Evolutionary conservation across 1,140 invertebrate species (phyloP), one percentile per base, ranked within the genome.

Genomic region (Drosophila fuyamai): DNA sequence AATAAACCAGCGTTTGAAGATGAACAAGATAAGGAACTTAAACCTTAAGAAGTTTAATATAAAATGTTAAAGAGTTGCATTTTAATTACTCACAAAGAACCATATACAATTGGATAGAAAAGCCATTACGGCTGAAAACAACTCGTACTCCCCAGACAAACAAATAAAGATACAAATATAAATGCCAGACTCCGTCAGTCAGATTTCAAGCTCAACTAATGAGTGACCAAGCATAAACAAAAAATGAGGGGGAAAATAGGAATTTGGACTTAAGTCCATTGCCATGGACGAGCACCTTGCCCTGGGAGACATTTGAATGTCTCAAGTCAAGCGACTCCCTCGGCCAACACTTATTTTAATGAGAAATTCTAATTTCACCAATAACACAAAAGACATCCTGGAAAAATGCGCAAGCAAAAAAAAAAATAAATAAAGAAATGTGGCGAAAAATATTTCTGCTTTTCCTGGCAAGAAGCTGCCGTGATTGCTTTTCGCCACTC

Each of bases 351-450:
- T 89, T 89, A 89, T 89, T 89, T 89, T 89, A 89, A 89, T 89
- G 85, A 89, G 85, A 89, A 89, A 90, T 89, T 89, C 85, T 85
- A 89, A 89, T 89, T 89, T 89, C 81, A 81, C 85, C 81, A 89
- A 89, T 89, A 68, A 83, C 70, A 86, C 83, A 86, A 86, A 86
- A 79, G 82, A 40, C 54, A 56, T 55, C 60, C 54, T 44, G 57
- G 27, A 67, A 81, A 76, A 85, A 81, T 85, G 68, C 78, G 74
- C 81, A 85, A 68, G 75, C 76, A 73, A 55, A 66, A 43, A 50
- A 38, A 56, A 27, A 67, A 29, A 40, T 47, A 51, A 40, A 56
- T 38, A 75, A 62, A 38, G 72, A 65, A 81, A 78, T 71, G 59
- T 59, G 70, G 59, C 47, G 29, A 54, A 71, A 61, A 58, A 86